Percentiles rank a stretch among this genome's conserved stretches.
Evolutionary conservation across 2,888 invertebrate species (phyloP).

Genomic region (Celastrina argiolus): DNA sequence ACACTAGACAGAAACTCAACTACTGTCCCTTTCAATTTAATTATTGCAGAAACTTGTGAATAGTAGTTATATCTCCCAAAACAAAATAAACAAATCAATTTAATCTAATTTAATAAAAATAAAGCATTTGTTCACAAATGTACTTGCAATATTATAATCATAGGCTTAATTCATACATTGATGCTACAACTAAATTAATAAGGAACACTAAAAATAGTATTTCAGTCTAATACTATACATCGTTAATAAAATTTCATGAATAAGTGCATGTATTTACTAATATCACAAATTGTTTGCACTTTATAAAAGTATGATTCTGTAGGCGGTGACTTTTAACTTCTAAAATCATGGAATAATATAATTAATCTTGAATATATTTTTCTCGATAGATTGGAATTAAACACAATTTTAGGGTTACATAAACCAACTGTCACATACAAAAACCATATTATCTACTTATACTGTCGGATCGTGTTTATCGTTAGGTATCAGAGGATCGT

Average conservation of each 20-base stretch:
- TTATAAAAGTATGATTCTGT: background rate
- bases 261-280: conserved; percentile 9
- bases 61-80: background rate
- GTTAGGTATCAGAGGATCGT: conserved; percentile 50
- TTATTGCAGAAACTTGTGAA: too few relatives aligned
- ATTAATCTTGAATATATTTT: background rate
- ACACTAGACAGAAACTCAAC: background rate
- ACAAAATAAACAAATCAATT: background rate
- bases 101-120: background rate
- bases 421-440: background rate
- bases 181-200: conserved; percentile 1
- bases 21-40: too few relatives aligned
- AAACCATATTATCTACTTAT: conserved; percentile 36
- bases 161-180: background rate
- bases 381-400: background rate
- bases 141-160: background rate
- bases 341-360: background rate
- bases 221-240: background rate
- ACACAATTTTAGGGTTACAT: background rate
- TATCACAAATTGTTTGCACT: conserved; percentile 20
- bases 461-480: conserved; percentile 48
- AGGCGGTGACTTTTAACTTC: background rate
- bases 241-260: background rate
- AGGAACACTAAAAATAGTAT: background rate
- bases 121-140: background rate